Percentiles rank a stretch among this genome's conserved stretches.
Conservation (phyloP, 2,888 invertebrate species). For the Kryphioiulus occultus region DNA sequence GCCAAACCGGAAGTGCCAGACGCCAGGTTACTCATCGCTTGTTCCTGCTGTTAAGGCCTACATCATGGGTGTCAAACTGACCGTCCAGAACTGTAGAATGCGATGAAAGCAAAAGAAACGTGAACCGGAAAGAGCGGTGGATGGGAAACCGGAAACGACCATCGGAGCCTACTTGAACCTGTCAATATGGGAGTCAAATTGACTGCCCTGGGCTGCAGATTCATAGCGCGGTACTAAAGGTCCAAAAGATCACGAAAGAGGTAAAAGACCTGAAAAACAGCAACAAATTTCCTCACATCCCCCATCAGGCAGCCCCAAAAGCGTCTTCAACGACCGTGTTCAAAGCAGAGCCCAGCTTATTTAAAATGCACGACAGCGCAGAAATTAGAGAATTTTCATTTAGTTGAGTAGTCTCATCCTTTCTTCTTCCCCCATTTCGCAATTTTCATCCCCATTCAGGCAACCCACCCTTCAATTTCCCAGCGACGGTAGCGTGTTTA, state of each 20-base stretch:
- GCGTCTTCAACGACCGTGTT: too few species aligned
- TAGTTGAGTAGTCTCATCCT: neutral
- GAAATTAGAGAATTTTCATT: neutral
- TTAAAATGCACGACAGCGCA: neutral
- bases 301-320: too few species aligned
- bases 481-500: neutral
- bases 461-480: neutral
- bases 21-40: neutral
- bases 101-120: neutral
- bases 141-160: neutral
- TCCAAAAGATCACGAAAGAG: too few species aligned
- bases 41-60: neutral
- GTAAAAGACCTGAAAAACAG: neutral
- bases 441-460: neutral
- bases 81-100: neutral
- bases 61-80: constrained; percentile 6
- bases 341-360: neutral
- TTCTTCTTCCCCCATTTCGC: neutral
- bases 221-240: too few species aligned
- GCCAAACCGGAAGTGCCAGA: neutral
- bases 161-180: neutral
- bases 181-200: too few species aligned
- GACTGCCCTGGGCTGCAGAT: too few species aligned
- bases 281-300: too few species aligned
- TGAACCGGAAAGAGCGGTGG: neutral